Base-by-base conservation (phyloP, 2,888 invertebrate species). In the Cremastinae sp. region DNA sequence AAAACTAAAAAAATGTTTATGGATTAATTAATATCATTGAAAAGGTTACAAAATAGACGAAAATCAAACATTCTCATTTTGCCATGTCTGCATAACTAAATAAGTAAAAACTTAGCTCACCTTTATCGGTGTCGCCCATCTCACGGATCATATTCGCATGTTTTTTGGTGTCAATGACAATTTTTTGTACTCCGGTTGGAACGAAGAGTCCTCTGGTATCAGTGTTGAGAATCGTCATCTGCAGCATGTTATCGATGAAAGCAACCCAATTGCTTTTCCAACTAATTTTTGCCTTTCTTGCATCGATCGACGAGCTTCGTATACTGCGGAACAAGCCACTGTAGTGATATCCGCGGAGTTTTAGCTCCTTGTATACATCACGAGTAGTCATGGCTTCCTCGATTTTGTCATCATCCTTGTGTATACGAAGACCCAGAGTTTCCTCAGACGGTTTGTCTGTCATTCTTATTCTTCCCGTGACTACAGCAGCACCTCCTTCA, bases 241-340 rank as follows among this genome's bases (percentile, higher is more conserved):
- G 95, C 39, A 95, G 87, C 91, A 95, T 92, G 10, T 92, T 93
- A 83, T 95, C 95, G 87, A 95, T 90, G 85, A 94, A 94, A 0
- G 93, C 91, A 2, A 93, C 91, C 93, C 94, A 95, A 82, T 94
- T 93, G 72, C 91, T 92, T 10, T 87, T 88, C 94, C 94, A 94
- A 5, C 80, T 71, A 8, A 92, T 81, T 16, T 79, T 86, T 3
- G 90, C 91, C 3, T 82, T 84, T 0, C 71, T 78, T 0, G 90
- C 92, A 65, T 86, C 83, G 56, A 90, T 88, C 58, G 92, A 91
- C 0, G 91, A 86, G 18, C 90, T 88, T 3, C 88, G 82, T 2
- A 94, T 86, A 9, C 92, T 91, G 74, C 90, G 88, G 83, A 93
- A 93, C 0, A 88, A 51, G 0, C 91, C 91, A 1, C 87, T 85